These are phyloP conservation scores for Abrostola triplasia DNA, from an alignment of 2,888 invertebrate genomes.

Conservation along the genomic window DNA sequence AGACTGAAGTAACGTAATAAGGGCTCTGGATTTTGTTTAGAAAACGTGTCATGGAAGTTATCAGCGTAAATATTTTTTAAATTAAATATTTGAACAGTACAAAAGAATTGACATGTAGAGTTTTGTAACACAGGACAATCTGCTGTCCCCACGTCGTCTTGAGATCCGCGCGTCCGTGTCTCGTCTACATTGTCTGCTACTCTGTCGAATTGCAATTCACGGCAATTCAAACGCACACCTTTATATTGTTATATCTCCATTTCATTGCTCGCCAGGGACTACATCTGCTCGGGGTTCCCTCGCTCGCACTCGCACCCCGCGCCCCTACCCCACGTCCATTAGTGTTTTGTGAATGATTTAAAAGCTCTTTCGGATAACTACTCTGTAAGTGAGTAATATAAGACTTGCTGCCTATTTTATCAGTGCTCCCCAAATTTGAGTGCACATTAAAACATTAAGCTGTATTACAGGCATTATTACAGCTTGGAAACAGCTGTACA, in stretches of 20 bases:
- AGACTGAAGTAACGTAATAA: conserved; percentile 53
- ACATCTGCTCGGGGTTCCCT: conserved; percentile 76
- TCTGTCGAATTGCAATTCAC: conserved; percentile 76
- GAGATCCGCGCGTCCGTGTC: conserved; percentile 22
- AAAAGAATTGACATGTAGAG: conserved; percentile 3
- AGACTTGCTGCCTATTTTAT: conserved; percentile 88
- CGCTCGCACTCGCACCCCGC: conserved; percentile 58
- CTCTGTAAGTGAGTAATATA: conserved; percentile 89
- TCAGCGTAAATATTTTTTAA: conserved; percentile 22
- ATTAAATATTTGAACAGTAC: conserved; percentile 3
- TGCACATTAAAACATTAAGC: conserved; percentile 86
- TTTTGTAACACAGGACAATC: conserved; percentile 19
- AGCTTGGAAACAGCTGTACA: conserved; percentile 54
- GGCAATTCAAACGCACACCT: conserved; percentile 83
- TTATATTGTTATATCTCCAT: conserved; percentile 87
- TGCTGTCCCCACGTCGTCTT: conserved; percentile 32
- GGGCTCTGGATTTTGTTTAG: conserved; percentile 55
- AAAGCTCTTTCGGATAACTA: conserved; percentile 89
- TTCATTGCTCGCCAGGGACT: conserved; percentile 86
- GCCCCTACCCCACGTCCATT: conserved; percentile 85
- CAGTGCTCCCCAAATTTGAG: conserved; percentile 88
- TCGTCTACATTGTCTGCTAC: conserved; percentile 37
- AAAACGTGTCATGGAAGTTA: conserved; percentile 52
- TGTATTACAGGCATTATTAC: conserved; percentile 61
- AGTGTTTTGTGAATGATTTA: conserved; percentile 89